Conservation (phyloP, 2,888 invertebrate genomes). For the Cybosia mesomella region DNA sequence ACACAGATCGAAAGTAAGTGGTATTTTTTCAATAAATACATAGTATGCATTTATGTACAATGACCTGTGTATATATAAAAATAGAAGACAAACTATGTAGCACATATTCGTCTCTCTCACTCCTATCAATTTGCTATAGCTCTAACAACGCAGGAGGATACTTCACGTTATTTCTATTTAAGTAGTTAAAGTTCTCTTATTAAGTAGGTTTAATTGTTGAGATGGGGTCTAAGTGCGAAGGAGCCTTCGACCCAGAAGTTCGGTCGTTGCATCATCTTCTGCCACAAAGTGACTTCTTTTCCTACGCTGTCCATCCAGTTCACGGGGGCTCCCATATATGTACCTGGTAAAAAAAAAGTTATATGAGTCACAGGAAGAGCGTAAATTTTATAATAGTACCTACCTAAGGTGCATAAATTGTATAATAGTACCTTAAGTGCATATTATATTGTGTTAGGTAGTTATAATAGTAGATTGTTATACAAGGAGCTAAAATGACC, state of each 20-base stretch:
- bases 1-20: conserved; percentile 1
- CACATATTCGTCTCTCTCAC: not conserved
- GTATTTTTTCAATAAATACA: conserved; percentile 5
- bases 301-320: conserved; percentile 99
- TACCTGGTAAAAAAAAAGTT: conserved; percentile 87
- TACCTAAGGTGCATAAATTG: too few species aligned
- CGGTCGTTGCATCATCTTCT: conserved; percentile 96
- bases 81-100: not conserved
- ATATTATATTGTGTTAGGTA: too few species aligned
- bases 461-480: too few species aligned
- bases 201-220: conserved; percentile 74
- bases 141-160: not conserved
- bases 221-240: conserved; percentile 93
- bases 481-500: too few species aligned
- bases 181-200: conserved; percentile 1
- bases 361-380: not conserved
- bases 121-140: not conserved
- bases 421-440: too few species aligned
- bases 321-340: conserved; percentile 93
- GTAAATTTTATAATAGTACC: not conserved
- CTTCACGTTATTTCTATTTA: not conserved
- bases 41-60: conserved; percentile 10
- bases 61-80: conserved; percentile 11
- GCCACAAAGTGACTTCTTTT: conserved; percentile 96
- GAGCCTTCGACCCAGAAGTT: conserved; percentile 99